These are phyloP conservation scores for Orchesella cincta DNA, from an alignment of 1,140 invertebrate species.

Conservation along the genomic window DNA sequence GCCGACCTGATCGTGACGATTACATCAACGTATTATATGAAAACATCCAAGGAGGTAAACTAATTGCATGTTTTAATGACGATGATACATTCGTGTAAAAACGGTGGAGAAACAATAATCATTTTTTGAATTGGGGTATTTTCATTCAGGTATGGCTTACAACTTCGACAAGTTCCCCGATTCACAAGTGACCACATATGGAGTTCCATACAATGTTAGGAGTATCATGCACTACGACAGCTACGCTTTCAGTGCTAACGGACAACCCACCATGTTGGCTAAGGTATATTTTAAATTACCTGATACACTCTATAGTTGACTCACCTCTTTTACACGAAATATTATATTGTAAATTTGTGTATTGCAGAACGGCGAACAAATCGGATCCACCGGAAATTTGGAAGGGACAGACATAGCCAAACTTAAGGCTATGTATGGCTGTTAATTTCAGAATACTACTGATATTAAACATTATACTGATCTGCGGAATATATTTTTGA, in stretches of 20 bases:
- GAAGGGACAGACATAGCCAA: background rate
- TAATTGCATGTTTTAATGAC: too few relatives aligned
- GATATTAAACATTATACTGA: too few relatives aligned
- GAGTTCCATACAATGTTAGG: background rate
- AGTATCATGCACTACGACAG: conserved; percentile 3
- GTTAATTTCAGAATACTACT: too few relatives aligned
- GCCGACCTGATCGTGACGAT: conserved; percentile 5
- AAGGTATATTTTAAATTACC: background rate
- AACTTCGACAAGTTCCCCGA: background rate
- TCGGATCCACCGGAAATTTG: background rate
- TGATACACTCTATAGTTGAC: background rate
- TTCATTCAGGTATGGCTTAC: background rate
- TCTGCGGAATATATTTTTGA: too few relatives aligned
- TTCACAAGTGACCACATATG: background rate
- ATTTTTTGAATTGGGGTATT: too few relatives aligned
- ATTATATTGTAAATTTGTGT: too few relatives aligned
- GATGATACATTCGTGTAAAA: too few relatives aligned
- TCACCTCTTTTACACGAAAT: background rate
- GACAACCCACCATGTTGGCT: background rate
- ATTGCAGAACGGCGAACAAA: background rate
- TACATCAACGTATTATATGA: background rate
- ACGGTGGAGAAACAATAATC: too few relatives aligned
- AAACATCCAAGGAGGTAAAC: conserved; percentile 10
- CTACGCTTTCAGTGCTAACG: background rate
- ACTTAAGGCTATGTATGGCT: conserved; percentile 13